phyloP scores from a whole-genome alignment of 2,888 invertebrate species.

The Trissolcus japonicus region DNA sequence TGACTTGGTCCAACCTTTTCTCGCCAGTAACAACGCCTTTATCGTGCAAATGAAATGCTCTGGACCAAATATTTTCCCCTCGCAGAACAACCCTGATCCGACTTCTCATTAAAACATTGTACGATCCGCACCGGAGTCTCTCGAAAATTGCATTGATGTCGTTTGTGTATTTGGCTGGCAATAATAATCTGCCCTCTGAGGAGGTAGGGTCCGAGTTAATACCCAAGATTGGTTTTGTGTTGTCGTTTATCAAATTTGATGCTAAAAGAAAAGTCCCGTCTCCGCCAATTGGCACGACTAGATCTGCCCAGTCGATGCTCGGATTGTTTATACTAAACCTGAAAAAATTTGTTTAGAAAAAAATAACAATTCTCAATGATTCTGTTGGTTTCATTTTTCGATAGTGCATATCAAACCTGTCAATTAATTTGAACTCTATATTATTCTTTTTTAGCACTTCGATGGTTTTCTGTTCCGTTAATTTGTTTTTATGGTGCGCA shows the following conservation, averaged over 20 bases:
- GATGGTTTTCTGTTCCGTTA: slow-evolving; percentile 82
- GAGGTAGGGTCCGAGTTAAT: slow-evolving; percentile 96
- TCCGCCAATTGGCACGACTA: slow-evolving; percentile 92
- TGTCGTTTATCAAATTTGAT: slow-evolving; percentile 87
- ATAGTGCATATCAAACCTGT: slow-evolving; percentile 80
- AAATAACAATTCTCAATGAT: neutral
- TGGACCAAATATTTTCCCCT: slow-evolving; percentile 80
- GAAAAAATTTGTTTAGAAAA: neutral
- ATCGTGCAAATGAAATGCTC: slow-evolving; percentile 85
- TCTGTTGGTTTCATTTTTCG: neutral
- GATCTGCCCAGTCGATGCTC: slow-evolving; percentile 93
- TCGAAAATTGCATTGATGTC: slow-evolving; percentile 88
- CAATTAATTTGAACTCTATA: slow-evolving; percentile 86
- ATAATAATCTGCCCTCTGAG: slow-evolving; percentile 94
- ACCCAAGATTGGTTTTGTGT: slow-evolving; percentile 94
- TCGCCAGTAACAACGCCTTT: slow-evolving; percentile 71
- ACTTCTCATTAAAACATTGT: slow-evolving; percentile 90
- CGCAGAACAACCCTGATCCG: slow-evolving; percentile 92
- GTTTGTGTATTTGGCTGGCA: slow-evolving; percentile 90
- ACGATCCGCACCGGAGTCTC: slow-evolving; percentile 85
- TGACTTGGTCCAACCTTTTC: slow-evolving; percentile 42
- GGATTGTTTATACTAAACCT: slow-evolving; percentile 81
- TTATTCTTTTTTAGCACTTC: slow-evolving; percentile 82
- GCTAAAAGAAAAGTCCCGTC: slow-evolving; percentile 98
- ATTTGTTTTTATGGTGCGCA: slow-evolving; percentile 89